Percentiles rank a stretch among this genome's conserved stretches.
Conservation (phyloP, 2,797 vertebrate species). For the Mormyrus proboscirostris region DNA sequence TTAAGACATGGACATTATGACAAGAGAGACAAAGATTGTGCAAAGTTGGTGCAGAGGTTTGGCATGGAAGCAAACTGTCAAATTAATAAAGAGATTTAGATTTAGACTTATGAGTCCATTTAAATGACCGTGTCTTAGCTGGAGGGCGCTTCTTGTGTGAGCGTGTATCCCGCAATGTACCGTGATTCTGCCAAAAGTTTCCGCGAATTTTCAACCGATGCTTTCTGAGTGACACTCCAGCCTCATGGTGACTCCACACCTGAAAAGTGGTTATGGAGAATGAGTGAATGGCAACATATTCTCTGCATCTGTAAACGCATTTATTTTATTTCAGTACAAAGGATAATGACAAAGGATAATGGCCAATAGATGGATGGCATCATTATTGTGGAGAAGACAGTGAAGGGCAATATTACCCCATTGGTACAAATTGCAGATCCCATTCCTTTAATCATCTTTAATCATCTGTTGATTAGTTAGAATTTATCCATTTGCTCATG, state of each 20-base stretch:
- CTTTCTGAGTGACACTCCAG: neutral
- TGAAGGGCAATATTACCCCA: neutral
- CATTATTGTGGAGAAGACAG: neutral
- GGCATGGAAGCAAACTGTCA: neutral
- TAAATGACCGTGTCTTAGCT: neutral
- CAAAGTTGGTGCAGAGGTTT: neutral
- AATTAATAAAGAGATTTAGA: neutral
- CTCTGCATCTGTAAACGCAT: neutral
- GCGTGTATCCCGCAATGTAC: neutral
- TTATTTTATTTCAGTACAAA: neutral
- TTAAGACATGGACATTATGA: neutral
- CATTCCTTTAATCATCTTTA: neutral
- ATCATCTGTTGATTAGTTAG: neutral
- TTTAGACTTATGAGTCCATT: neutral
- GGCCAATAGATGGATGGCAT: neutral
- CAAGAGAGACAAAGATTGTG: neutral
- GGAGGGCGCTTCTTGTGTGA: neutral
- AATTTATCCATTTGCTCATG: neutral
- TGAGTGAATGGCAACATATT: neutral
- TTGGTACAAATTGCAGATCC: neutral
- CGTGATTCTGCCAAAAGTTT: neutral
- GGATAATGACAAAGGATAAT: constrained; percentile 10
- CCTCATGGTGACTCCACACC: neutral
- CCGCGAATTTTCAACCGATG: neutral
- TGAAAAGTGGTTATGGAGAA: neutral